A percentile compares a stretch with the other conserved stretches of the same genome.
phyloP scores from a whole-genome alignment of 2,113 vertebrate genomes.

The Epinephelus moara region DNA sequence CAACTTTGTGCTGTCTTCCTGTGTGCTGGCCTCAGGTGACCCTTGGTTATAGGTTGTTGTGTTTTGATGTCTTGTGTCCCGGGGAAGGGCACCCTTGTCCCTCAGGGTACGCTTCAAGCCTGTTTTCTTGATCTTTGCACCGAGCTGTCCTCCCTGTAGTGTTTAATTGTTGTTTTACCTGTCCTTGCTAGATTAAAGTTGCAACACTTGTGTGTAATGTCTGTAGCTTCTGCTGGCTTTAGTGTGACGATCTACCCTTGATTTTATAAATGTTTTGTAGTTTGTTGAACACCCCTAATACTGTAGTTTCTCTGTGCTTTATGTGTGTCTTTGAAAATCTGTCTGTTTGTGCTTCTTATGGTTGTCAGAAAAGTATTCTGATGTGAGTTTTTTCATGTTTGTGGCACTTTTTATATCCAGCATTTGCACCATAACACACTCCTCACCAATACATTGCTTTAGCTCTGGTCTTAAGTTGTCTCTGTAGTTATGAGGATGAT shows the following conservation, averaged over 20 bases:
- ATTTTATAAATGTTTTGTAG: background rate
- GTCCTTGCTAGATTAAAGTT: background rate
- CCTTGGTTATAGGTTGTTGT: slow-evolving; percentile 9
- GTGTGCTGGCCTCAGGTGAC: slow-evolving; percentile 17
- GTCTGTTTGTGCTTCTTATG: slow-evolving; percentile 1
- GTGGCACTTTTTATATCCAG: background rate
- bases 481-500: background rate
- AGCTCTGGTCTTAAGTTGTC: background rate
- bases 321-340: background rate
- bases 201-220: slow-evolving; percentile 1
- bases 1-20: background rate
- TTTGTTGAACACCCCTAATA: slow-evolving; percentile 3
- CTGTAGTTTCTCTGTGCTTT: background rate
- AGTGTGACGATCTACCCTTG: slow-evolving; percentile 6
- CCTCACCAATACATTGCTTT: background rate
- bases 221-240: slow-evolving; percentile 32
- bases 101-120: background rate
- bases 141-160: background rate
- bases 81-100: background rate
- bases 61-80: slow-evolving; percentile 7
- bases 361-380: background rate
- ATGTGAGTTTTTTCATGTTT: background rate
- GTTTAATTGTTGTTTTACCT: slow-evolving; percentile 16
- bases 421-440: background rate
- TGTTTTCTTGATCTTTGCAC: slow-evolving; percentile 13